A percentile compares a stretch with the other conserved stretches of the same genome.
These are phyloP conservation scores for Chaetogeoica ovagalla DNA, from an alignment of 2,888 invertebrate genomes.

Conservation along the genomic window DNA sequence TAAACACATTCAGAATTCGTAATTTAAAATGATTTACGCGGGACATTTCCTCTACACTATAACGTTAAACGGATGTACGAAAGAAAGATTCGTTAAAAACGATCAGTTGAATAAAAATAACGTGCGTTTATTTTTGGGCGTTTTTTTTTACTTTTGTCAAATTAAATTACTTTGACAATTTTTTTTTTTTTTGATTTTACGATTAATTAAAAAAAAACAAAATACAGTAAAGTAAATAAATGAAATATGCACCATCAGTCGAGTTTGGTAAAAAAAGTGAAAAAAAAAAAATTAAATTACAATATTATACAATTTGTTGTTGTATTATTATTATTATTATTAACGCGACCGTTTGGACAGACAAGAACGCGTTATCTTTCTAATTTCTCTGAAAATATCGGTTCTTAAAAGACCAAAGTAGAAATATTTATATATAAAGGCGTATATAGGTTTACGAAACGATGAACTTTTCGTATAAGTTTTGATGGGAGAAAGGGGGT, in stretches of 20 bases:
- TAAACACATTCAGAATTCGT: neutral
- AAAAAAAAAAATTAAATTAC: neutral
- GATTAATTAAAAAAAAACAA: no score
- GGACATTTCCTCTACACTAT: no score
- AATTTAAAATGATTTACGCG: neutral
- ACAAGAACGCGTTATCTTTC: neutral
- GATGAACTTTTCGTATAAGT: conserved; percentile 1
- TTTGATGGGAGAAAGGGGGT: conserved; percentile 14
- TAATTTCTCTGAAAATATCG: neutral
- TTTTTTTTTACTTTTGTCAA: neutral
- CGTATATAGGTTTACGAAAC: neutral
- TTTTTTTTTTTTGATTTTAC: no score
- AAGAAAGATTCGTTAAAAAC: neutral
- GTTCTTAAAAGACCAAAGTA: neutral
- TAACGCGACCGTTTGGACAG: no score
- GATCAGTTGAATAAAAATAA: neutral
- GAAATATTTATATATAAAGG: no score
- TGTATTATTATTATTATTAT: no score
- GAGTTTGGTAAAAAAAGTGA: no score
- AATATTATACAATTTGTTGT: no score
- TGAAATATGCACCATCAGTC: no score
- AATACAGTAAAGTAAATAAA: no score
- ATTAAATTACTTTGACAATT: no score
- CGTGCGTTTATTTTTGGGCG: neutral
- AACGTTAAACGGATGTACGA: neutral